Conservation (phyloP, 1,140 invertebrate species). For the Ips nitidus region DNA sequence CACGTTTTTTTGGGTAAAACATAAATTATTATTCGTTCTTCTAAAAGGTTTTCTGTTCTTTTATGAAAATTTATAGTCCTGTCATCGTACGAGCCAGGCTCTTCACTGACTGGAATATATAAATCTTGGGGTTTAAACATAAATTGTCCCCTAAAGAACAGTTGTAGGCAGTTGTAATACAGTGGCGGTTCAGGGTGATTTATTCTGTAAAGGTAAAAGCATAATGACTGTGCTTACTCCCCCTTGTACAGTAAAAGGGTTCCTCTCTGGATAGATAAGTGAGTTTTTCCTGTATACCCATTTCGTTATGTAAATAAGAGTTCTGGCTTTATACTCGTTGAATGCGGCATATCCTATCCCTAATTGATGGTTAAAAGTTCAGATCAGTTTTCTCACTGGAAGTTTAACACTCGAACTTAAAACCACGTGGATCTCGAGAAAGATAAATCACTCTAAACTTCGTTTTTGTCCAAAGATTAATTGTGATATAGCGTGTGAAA, state of each 20-base stretch:
- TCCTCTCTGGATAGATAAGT: too few species aligned
- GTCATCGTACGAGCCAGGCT: constrained; percentile 5
- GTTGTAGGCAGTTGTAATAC: constrained; percentile 30
- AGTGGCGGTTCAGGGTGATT: constrained; percentile 14
- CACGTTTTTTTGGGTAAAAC: not conserved
- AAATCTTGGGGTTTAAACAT: constrained; percentile 23
- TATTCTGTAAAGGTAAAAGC: constrained; percentile 7
- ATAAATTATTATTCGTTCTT: constrained; percentile 9
- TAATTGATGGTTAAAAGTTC: constrained; percentile 13
- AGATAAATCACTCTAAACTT: constrained; percentile 13
- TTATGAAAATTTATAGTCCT: constrained; percentile 20
- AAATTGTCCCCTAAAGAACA: constrained; percentile 30
- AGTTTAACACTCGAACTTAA: constrained; percentile 8
- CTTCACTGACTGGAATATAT: constrained; percentile 21
- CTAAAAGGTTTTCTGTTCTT: constrained; percentile 17
- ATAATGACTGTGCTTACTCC: constrained; percentile 13
- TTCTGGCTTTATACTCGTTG: too few species aligned
- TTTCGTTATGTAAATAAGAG: too few species aligned
- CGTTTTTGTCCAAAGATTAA: constrained; percentile 20
- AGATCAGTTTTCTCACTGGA: constrained; percentile 11
- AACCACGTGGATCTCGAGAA: constrained; percentile 6
- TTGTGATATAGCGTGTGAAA: constrained; percentile 15
- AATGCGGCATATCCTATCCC: not conserved
- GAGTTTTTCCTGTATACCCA: too few species aligned
- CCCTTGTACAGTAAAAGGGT: too few species aligned